These are phyloP conservation scores for Pantala flavescens DNA, from an alignment of 1,140 invertebrate species.

Conservation along the genomic window DNA sequence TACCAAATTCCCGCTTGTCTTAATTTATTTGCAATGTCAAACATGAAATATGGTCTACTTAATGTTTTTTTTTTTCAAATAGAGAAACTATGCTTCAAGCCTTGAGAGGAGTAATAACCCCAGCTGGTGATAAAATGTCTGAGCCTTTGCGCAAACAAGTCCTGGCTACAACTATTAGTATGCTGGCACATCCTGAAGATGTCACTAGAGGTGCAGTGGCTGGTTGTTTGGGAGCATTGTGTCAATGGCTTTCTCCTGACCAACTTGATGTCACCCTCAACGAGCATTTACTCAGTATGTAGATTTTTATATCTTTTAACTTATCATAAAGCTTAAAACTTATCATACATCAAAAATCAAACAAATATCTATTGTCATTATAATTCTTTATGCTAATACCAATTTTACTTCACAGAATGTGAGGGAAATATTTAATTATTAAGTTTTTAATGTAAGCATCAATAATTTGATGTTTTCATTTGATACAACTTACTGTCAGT, in stretches of 20 bases:
- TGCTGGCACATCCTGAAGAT: slow-evolving; percentile 69
- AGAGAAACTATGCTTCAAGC: slow-evolving; percentile 89
- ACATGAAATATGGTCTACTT: too few relatives aligned
- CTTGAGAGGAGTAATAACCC: slow-evolving; percentile 65
- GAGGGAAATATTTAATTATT: too few relatives aligned
- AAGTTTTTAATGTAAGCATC: too few relatives aligned
- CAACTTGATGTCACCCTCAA: slow-evolving; percentile 64
- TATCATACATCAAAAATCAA: too few relatives aligned
- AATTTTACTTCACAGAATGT: too few relatives aligned
- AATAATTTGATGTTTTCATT: too few relatives aligned
- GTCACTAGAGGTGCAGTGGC: slow-evolving; percentile 65
- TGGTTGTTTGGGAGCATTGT: slow-evolving; percentile 79
- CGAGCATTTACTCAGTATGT: slow-evolving; percentile 60
- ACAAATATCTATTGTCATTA: too few relatives aligned
- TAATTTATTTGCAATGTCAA: background rate
- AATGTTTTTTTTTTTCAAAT: slow-evolving; percentile 22
- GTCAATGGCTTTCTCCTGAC: slow-evolving; percentile 59
- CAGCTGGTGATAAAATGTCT: slow-evolving; percentile 82
- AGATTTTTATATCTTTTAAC: background rate
- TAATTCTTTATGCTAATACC: too few relatives aligned
- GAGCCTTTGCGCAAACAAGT: slow-evolving; percentile 66
- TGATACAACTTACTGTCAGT: too few relatives aligned
- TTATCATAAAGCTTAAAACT: background rate
- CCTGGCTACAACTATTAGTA: slow-evolving; percentile 52
- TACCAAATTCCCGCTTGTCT: too few relatives aligned